Evolutionary conservation across 2,888 invertebrate genomes (phyloP).

Genomic region (Agrilus mali): DNA sequence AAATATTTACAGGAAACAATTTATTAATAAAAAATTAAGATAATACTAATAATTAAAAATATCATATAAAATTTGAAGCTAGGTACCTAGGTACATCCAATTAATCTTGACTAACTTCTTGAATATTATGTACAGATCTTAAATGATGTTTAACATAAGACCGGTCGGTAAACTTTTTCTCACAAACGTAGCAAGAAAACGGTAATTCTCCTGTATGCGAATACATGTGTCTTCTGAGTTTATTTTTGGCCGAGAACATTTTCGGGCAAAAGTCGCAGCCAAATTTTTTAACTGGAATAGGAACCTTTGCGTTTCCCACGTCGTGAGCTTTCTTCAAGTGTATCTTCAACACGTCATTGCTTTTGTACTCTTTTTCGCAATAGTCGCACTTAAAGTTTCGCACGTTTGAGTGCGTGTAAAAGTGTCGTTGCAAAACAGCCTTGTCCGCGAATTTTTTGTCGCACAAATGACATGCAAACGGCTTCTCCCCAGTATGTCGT

Average conservation of each 20-base stretch:
- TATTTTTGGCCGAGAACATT: slow-evolving; percentile 24
- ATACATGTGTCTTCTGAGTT: slow-evolving; percentile 22
- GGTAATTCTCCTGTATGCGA: slow-evolving; percentile 22
- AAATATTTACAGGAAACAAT: too few relatives aligned
- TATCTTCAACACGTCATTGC: slow-evolving; percentile 33
- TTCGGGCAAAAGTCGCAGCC: slow-evolving; percentile 27
- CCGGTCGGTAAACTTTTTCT: slow-evolving; percentile 22
- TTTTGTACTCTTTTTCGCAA: slow-evolving; percentile 38
- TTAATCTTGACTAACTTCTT: too few relatives aligned
- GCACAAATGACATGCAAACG: slow-evolving; percentile 16
- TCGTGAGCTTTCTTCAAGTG: slow-evolving; percentile 38
- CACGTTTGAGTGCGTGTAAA: slow-evolving; percentile 14
- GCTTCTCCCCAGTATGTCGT: slow-evolving; percentile 15
- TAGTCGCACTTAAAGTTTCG: slow-evolving; percentile 29
- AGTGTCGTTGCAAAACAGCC: slow-evolving; percentile 15
- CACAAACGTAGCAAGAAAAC: slow-evolving; percentile 18
- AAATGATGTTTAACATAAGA: slow-evolving; percentile 22
- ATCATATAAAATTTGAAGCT: too few relatives aligned
- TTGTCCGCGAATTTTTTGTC: slow-evolving; percentile 14
- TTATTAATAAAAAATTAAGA: too few relatives aligned
- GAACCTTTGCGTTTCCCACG: slow-evolving; percentile 27
- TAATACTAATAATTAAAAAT: too few relatives aligned
- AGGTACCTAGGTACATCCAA: too few relatives aligned
- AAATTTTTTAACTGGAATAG: slow-evolving; percentile 27
- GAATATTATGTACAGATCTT: slow-evolving; percentile 18